Conservation (phyloP, 2,797 vertebrate genomes). For the Paguma larvata region DNA sequence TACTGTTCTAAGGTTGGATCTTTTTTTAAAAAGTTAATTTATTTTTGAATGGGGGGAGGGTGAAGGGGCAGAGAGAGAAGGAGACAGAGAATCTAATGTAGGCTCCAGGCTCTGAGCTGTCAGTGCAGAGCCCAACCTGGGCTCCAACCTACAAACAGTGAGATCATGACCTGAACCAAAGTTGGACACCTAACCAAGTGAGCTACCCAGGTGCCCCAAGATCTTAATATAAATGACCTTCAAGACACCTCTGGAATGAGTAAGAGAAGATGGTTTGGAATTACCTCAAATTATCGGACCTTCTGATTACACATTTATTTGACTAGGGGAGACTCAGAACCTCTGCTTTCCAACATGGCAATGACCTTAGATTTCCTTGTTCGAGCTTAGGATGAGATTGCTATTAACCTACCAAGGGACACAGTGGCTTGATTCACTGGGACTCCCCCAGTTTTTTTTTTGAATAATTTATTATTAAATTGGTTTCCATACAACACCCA, state of each 20-base stretch:
- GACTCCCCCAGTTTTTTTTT: neutral
- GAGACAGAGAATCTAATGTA: too few species aligned
- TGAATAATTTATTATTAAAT: too few species aligned
- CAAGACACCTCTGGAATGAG: constrained; percentile 16
- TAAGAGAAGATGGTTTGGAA: neutral
- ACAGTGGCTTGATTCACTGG: neutral
- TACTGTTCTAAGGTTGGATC: neutral
- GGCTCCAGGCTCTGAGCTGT: too few species aligned
- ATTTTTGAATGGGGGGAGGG: too few species aligned
- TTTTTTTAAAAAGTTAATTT: too few species aligned
- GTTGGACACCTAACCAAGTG: too few species aligned
- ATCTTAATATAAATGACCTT: neutral
- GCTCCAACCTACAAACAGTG: too few species aligned
- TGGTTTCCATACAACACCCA: too few species aligned
- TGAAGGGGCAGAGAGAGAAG: too few species aligned
- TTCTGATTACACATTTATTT: neutral
- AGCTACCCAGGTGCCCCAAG: too few species aligned
- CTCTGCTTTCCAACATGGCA: neutral
- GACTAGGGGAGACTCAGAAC: neutral
- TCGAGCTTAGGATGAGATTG: neutral
- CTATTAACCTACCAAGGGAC: neutral
- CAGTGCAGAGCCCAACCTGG: too few species aligned
- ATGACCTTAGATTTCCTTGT: neutral
- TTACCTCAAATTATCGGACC: neutral
- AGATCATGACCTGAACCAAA: too few species aligned